A percentile compares a stretch with the other conserved stretches of the same genome.
These are phyloP conservation scores for Cuniculus paca DNA, from an alignment of 2,797 vertebrate genomes.

Conservation along the genomic window DNA sequence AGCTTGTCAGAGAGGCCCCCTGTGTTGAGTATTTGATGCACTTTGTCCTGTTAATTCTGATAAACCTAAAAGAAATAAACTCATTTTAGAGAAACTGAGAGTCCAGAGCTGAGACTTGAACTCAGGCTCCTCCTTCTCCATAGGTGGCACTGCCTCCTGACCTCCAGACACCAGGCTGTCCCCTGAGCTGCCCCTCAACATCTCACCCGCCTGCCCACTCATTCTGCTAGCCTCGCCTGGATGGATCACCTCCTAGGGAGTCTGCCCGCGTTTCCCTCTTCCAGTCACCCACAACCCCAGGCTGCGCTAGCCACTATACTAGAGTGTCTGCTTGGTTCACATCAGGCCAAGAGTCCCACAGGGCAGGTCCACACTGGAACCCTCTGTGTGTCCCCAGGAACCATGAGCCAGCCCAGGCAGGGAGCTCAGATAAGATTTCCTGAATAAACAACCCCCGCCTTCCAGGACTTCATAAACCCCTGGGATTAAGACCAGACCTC, in stretches of 20 bases:
- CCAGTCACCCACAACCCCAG: neutral
- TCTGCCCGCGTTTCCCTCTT: neutral
- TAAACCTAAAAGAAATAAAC: neutral
- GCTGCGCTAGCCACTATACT: neutral
- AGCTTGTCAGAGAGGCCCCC: too few relatives aligned
- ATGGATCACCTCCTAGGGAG: neutral
- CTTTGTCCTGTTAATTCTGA: neutral
- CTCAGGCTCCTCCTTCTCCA: neutral
- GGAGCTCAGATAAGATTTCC: conserved; percentile 57
- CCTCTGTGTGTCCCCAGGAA: neutral
- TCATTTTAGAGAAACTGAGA: conserved; percentile 28
- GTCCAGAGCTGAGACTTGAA: neutral
- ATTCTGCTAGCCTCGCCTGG: neutral
- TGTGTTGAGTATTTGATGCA: accelerated
- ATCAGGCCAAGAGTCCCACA: neutral
- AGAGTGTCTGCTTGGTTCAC: neutral
- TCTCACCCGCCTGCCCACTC: neutral
- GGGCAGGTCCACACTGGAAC: neutral
- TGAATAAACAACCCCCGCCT: neutral
- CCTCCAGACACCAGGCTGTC: neutral
- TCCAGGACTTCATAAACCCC: neutral
- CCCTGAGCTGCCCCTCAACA: neutral
- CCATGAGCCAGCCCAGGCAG: neutral
- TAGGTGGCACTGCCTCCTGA: neutral
- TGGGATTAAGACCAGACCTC: neutral